Evolutionary conservation across 2,888 invertebrate genomes (phyloP), one percentile per base, ranked within the genome.

Genomic region (Synergus gifuensis): DNA sequence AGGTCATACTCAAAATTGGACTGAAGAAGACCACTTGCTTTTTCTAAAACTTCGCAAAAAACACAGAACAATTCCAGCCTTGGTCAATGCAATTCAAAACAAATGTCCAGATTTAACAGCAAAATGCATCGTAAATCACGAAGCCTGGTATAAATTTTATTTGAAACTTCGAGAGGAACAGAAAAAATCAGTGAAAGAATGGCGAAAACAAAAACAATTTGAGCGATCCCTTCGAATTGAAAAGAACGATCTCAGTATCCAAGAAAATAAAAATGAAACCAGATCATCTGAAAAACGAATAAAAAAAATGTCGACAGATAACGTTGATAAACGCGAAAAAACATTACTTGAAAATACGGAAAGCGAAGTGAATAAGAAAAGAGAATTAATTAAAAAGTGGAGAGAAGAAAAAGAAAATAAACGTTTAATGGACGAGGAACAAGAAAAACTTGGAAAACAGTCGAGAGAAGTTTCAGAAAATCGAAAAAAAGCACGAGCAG

Each of bases 111-210:
- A 92, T 78, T 28, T 92, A 14, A 86, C 90, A 2, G 82, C 84
- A 12, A 92, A 93, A 76, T 88, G 90, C 36, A 92, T 94, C 49
- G 87, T 92, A 16, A 89, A 90, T 79, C 94, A 94, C 85, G 93
- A 93, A 78, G 89, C 91, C 5, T 94, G 94, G 94, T 93, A 93
- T 85, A 90, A 90, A 79, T 86, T 91, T 78, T 94, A 94, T 84
- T 81, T 92, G 14, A 83, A 89, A 4, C 86, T 94, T 63, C 92
- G 93, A 44, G 89, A 90, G 9, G 92, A 92, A 80, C 93, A 93
- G 82, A 92, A 91, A 80, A 83, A 88, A 2, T 90, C 92, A 0
- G 90, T 94, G 9, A 88, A 89, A 78, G 89, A 91, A 76, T 94
- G 94, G 94, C 90, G 92, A 67, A 86, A 89, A 76, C 85, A 85